phyloP scores from a whole-genome alignment of 2,888 invertebrate species.

The Eristalis pertinax region DNA sequence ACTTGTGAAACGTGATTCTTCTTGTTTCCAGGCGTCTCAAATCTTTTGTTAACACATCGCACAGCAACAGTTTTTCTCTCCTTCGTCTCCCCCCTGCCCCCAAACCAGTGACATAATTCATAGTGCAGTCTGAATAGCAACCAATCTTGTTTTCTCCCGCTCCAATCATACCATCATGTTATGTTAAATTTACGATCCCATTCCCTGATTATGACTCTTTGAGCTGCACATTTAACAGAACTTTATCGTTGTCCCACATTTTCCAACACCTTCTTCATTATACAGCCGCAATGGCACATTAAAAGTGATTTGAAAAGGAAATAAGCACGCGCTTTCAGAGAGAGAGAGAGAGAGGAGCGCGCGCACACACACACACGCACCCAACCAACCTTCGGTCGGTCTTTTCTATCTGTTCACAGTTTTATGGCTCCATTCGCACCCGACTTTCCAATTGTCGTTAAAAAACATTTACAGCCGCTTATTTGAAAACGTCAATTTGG shows the following conservation, averaged over 20 bases:
- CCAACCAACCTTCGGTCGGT: neutral
- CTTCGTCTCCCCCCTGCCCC: no score
- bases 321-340: conserved; percentile 5
- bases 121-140: no score
- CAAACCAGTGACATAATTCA: neutral
- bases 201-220: neutral
- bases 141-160: no score
- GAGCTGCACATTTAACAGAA: neutral
- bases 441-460: conserved; percentile 47
- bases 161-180: neutral
- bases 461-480: conserved; percentile 14
- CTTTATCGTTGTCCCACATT: neutral
- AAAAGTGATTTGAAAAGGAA: neutral
- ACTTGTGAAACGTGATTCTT: no score
- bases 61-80: no score
- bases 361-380: no score
- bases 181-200: neutral
- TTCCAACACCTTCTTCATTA: neutral
- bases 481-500: neutral
- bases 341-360: neutral
- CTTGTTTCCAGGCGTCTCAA: no score
- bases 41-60: no score
- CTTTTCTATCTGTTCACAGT: neutral
- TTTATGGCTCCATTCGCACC: conserved; percentile 33
- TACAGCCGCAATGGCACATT: neutral